A percentile compares a stretch with the other conserved stretches of the same genome.
These are phyloP conservation scores for Galaxias olidus DNA, from an alignment of 2,797 vertebrate genomes.

Conservation along the genomic window DNA sequence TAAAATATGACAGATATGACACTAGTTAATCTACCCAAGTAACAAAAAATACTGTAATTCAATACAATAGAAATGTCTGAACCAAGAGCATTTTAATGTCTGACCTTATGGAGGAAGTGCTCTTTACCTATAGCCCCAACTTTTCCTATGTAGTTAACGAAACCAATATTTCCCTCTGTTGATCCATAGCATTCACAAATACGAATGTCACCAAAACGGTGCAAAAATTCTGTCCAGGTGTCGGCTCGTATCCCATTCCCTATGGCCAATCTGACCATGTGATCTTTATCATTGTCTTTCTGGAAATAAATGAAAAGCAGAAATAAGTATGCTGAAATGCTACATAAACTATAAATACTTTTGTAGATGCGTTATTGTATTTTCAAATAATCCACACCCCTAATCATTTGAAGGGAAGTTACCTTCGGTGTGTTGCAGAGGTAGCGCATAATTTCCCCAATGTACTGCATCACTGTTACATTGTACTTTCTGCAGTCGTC, in stretches of 20 bases:
- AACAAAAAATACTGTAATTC: background rate
- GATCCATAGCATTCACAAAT: conserved; percentile 85
- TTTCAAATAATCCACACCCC: too few species aligned
- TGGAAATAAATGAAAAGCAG: conserved; percentile 36
- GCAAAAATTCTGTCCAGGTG: conserved; percentile 82
- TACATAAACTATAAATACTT: too few species aligned
- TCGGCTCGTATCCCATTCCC: conserved; percentile 84
- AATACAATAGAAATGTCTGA: too few species aligned
- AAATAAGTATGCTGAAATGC: too few species aligned
- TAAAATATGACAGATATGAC: background rate
- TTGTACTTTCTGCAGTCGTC: conserved; percentile 87
- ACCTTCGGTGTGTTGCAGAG: conserved; percentile 84
- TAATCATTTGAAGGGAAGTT: conserved; percentile 18
- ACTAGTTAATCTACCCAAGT: background rate
- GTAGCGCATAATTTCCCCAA: conserved; percentile 88
- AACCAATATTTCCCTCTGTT: conserved; percentile 84
- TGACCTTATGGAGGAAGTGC: conserved; percentile 77
- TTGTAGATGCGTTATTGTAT: too few species aligned
- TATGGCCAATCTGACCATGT: conserved; percentile 79
- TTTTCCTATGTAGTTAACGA: conserved; percentile 83
- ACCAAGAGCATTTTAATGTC: conserved; percentile 1
- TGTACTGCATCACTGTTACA: conserved; percentile 86
- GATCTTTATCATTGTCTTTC: conserved; percentile 79
- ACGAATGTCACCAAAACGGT: conserved; percentile 79
- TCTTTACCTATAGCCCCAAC: conserved; percentile 80